These are phyloP conservation scores for Bubo blakistoni DNA, from an alignment of 2,113 vertebrate species.

Conservation along the genomic window DNA sequence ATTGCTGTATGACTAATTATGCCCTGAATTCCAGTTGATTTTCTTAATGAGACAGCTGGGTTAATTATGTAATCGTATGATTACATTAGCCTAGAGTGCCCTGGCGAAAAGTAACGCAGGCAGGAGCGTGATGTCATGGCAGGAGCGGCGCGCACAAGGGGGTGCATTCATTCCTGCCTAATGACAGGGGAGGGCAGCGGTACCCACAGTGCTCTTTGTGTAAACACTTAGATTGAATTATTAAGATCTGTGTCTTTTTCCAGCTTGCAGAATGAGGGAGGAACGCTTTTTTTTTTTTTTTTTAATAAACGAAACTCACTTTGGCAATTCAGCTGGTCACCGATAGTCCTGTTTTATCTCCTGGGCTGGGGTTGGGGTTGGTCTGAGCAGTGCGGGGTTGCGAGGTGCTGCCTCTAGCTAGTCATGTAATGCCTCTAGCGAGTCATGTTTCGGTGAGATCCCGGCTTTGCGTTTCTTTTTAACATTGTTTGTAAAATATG, in stretches of 20 bases:
- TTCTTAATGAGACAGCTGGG: conserved; percentile 93
- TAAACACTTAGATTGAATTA: background rate
- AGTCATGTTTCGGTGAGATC: background rate
- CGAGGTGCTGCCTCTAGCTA: background rate
- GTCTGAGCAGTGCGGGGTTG: background rate
- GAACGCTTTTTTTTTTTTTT: background rate
- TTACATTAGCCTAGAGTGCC: conserved; percentile 85
- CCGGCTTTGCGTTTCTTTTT: rapidly evolving
- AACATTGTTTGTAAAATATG: background rate
- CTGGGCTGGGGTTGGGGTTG: background rate
- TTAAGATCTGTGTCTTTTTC: background rate
- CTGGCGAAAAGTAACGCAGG: conserved; percentile 70
- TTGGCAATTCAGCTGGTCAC: background rate
- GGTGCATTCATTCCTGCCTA: conserved; percentile 11
- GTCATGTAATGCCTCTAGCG: rapidly evolving
- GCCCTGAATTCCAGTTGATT: conserved; percentile 91
- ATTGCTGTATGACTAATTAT: conserved; percentile 91
- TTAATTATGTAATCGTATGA: conserved; percentile 94
- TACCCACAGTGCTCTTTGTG: background rate
- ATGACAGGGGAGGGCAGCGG: background rate
- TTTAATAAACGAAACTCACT: background rate
- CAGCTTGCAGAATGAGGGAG: background rate
- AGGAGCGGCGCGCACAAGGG: conserved; percentile 20
- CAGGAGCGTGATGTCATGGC: conserved; percentile 57
- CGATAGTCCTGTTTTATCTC: rapidly evolving